Evolutionary conservation across 2,113 vertebrate genomes (phyloP).

Genomic region (Serilophus lunatus): DNA sequence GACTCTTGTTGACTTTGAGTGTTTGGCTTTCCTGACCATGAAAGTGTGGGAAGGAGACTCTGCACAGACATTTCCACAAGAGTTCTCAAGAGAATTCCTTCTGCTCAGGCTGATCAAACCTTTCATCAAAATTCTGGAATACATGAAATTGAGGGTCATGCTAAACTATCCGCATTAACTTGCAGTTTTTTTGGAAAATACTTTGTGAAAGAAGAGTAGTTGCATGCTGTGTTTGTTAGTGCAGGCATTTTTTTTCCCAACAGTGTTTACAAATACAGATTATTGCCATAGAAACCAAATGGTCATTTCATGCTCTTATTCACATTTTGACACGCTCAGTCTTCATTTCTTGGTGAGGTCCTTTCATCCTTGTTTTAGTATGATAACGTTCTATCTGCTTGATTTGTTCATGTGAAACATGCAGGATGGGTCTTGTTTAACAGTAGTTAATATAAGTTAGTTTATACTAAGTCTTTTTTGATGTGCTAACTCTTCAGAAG

Average conservation of each 20-base stretch:
- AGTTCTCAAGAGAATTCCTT: background rate
- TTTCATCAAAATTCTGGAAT: background rate
- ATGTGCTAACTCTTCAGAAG: background rate
- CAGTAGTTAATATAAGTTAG: background rate
- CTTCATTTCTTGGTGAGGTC: background rate
- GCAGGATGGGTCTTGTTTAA: background rate
- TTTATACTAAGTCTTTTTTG: background rate
- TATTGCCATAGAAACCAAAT: slow-evolving; percentile 6
- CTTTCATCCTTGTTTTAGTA: background rate
- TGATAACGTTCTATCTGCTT: background rate
- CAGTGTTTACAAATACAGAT: slow-evolving; percentile 7
- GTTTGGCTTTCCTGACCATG: background rate
- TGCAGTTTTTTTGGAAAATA: background rate
- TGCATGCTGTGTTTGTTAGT: background rate
- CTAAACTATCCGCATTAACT: background rate
- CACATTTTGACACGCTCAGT: background rate
- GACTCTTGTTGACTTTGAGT: background rate
- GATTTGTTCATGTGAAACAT: background rate
- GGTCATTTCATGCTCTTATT: background rate
- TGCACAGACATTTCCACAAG: background rate
- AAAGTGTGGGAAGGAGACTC: background rate
- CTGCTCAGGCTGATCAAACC: background rate
- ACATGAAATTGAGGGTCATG: background rate
- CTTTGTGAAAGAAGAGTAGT: background rate
- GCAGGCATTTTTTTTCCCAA: background rate